Evolutionary conservation across 2,888 invertebrate genomes (phyloP).

Genomic region (Platycnemis pennipes): DNA sequence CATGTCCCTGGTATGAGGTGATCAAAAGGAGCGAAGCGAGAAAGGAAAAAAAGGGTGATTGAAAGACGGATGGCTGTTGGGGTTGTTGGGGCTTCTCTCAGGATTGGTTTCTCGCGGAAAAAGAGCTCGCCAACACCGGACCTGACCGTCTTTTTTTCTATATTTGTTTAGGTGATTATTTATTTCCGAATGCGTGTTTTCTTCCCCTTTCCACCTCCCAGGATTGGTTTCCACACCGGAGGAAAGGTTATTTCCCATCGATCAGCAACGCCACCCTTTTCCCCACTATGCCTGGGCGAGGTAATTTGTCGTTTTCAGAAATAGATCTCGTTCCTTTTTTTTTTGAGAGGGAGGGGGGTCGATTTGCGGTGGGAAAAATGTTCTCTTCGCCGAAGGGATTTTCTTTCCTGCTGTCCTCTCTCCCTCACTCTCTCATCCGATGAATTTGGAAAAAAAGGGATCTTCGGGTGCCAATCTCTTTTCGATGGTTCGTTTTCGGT

Average conservation of each 20-base stretch:
- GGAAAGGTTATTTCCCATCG: background rate
- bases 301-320: background rate
- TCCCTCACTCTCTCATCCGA: background rate
- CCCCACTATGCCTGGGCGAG: background rate
- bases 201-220: background rate
- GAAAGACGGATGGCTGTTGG: background rate
- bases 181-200: background rate
- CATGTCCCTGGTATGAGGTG: background rate
- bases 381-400: background rate
- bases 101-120: background rate
- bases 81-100: background rate
- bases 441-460: background rate
- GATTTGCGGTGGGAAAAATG: background rate
- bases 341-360: too few species aligned
- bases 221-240: background rate
- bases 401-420: background rate
- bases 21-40: slow-evolving; percentile 1
- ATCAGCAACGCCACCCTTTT: background rate
- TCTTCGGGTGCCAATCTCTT: background rate
- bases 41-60: background rate
- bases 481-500: background rate
- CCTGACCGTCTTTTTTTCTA: background rate
- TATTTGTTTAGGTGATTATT: background rate
- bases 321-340: background rate
- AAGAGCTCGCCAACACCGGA: background rate